Base-by-base conservation (phyloP, 2,888 invertebrate genomes). In the Julus scandinavius region DNA sequence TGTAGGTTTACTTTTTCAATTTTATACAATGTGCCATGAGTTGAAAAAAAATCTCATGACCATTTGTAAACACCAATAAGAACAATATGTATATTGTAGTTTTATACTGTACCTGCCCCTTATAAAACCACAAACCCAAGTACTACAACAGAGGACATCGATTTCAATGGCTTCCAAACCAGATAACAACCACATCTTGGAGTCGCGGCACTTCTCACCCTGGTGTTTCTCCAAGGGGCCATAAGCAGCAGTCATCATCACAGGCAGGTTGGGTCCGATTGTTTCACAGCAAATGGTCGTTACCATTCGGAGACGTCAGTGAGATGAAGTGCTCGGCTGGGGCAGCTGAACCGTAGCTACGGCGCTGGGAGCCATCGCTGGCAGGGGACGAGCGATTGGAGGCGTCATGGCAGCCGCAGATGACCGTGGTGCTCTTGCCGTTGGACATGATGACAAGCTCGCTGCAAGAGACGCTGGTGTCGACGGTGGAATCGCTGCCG, bases 401-500 rank as follows among this genome's bases (percentile, higher is more conserved):
- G 45, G 85, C 41, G 38, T 80, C 80, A 5, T 38, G 29, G 50
- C 6, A 85, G 45, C 29, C 7, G 13, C 41, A 85, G 45, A 7
- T 45, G 50, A 85, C 85, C 7, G 85, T 45, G 29, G 85, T 85
- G 45, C 85, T 45, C 50, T 85, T 85, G 11, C 85, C 85, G 11
- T 85, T 45, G n/a, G 85, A n/a, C 50, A 50, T 15, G 15, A 50
- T 45, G 49, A 85, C 45, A 7, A 45, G 45, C 11, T 85, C 85
- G 29, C 85, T 85, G 3, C 85, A 45, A n/a, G 50, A 87, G 58
- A 87, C 49, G 5, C 17, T 84, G 17, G 88, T 88, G 13, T 88
- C 88, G 20, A 20, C 84, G 9, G 88, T 88, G 45, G 84, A 45
- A 40, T 88, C 84, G 38, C 88, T 88, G 0, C 85, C 88, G 84